Base-by-base conservation (phyloP, 2,113 vertebrate species). In the Phalacrocorax carbo region DNA sequence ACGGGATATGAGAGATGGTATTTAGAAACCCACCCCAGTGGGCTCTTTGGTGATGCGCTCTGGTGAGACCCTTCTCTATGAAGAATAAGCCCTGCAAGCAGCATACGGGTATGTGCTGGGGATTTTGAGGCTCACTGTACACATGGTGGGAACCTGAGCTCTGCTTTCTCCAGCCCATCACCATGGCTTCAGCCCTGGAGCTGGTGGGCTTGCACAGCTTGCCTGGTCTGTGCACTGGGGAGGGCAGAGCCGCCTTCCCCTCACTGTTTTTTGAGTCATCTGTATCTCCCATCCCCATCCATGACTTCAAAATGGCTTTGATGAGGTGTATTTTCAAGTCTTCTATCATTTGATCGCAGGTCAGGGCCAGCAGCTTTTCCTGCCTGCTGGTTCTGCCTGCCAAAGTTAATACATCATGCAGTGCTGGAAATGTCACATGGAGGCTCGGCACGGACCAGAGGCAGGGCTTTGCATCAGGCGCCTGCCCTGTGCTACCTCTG, bases 361-460 rank as follows among this genome's bases (percentile, higher is more conserved):
- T 88, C 61, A 70, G 85, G 82, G 90, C 88, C 85, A 64, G 88
- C 69, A 93, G 90, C 88, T 75, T 86, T 94, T 64, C 66, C 79
- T 94, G 93, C 85, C 92, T 58, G 75, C 90, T 88, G 83, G 94
- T 82, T 93, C n/a, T 51, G 42, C 64, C 95, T 96, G 96, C 95
- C 94, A 81, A 77, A 93, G 86, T 57, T n/a, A 70, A 81, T 94
- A 71, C 55, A 86, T 90, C 88, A 92, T 5, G 16, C n/a, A 0
- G 68, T 12, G 82, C 82, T 92, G 94, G 58, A 62, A 90, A 75
- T 83, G 92, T 83, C 78, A 72, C 54, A 5, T 25, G 0, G 4
- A 36, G 78, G 65, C 84, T 64, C 2, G 3, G 70, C 1, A 0
- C 0, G 0, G 90, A 68, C 60, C 2, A 0, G 26, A 49, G 92